These are phyloP conservation scores for Pseudopodoces humilis DNA, from an alignment of 2,113 vertebrate species.

Conservation along the genomic window DNA sequence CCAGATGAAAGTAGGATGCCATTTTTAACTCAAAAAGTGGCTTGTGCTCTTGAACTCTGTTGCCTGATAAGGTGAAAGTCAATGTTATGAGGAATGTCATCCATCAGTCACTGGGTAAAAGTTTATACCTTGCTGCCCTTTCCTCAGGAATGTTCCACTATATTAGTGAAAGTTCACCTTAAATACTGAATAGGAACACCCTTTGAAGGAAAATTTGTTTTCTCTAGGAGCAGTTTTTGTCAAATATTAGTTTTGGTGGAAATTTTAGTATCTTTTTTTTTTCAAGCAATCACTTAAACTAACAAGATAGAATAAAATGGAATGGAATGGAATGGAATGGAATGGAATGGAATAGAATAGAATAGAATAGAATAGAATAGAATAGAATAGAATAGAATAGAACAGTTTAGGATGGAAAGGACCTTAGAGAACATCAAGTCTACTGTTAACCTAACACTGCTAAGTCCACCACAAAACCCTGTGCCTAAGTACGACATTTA, in stretches of 20 bases:
- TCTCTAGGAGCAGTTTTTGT: not conserved
- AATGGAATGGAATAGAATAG: no score
- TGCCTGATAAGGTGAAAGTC: not conserved
- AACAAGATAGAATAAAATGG: not conserved
- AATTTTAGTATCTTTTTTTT: not conserved
- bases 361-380: no score
- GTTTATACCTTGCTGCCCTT: not conserved
- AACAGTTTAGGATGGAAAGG: not conserved
- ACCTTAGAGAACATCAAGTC: not conserved
- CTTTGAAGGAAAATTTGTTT: not conserved
- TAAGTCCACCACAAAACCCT: not conserved
- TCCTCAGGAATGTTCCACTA: not conserved
- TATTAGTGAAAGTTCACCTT: not conserved
- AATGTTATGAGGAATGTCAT: not conserved
- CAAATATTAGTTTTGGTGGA: not conserved
- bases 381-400: not conserved
- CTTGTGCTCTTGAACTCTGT: not conserved
- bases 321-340: no score
- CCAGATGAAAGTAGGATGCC: not conserved
- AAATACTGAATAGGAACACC: not conserved
- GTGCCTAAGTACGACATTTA: not conserved
- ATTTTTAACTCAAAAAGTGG: not conserved
- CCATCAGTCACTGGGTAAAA: not conserved
- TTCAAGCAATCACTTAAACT: not conserved
- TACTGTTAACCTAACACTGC: not conserved